phyloP scores from a whole-genome alignment of 1,140 invertebrate genomes.

The Aphaenogaster ashmeadi region DNA sequence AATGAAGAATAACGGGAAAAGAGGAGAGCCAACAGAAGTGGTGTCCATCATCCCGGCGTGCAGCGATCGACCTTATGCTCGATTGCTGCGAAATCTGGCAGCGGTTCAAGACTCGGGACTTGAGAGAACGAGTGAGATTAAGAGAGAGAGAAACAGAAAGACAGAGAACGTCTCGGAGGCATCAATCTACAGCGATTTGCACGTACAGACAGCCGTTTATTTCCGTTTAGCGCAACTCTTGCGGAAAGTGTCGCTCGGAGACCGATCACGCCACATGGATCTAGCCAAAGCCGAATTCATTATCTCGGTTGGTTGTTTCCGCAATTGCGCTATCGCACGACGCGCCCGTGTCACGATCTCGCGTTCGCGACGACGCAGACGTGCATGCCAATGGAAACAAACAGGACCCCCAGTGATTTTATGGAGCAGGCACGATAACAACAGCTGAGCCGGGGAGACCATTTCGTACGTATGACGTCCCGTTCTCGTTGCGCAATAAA shows the following conservation, averaged over 20 bases:
- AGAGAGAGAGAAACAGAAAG: neutral
- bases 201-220: slow-evolving; percentile 37
- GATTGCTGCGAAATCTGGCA: slow-evolving; percentile 37
- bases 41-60: slow-evolving; percentile 19
- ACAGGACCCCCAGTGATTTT: neutral
- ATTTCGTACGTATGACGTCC: slow-evolving; percentile 8
- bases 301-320: neutral
- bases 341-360: neutral
- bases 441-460: slow-evolving; percentile 4
- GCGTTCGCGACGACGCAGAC: neutral
- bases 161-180: slow-evolving; percentile 17
- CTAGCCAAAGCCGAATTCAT: neutral
- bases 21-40: slow-evolving; percentile 5
- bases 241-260: neutral
- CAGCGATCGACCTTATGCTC: slow-evolving; percentile 30
- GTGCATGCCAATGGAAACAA: slow-evolving; percentile 30
- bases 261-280: neutral
- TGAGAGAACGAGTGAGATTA: neutral
- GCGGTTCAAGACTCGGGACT: slow-evolving; percentile 10
- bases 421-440: slow-evolving; percentile 36
- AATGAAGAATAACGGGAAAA: neutral
- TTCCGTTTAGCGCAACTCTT: slow-evolving; percentile 43
- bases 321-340: slow-evolving; percentile 22
- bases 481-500: slow-evolving; percentile 29
- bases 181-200: slow-evolving; percentile 12